These are phyloP conservation scores for Triplophysa rosa DNA, from an alignment of 2,113 vertebrate species.

Conservation along the genomic window DNA sequence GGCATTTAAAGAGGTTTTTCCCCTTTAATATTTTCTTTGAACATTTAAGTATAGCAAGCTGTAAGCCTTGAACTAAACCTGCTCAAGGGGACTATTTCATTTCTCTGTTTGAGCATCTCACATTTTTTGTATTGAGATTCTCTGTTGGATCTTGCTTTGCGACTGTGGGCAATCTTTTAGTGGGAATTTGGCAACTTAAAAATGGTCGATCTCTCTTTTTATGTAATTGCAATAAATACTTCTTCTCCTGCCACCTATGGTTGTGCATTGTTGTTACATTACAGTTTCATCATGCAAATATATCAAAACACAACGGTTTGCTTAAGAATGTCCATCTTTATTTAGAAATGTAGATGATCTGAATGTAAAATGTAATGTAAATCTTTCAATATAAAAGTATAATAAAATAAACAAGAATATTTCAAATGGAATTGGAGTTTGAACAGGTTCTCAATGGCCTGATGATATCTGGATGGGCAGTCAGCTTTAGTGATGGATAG, in stretches of 20 bases:
- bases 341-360: slow-evolving; percentile 69
- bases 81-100: too few relatives aligned
- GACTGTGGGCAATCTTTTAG: too few relatives aligned
- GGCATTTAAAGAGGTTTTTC: neutral
- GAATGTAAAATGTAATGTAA: slow-evolving; percentile 65
- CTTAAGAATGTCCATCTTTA: slow-evolving; percentile 70
- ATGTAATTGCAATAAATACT: neutral
- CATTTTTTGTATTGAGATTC: too few relatives aligned
- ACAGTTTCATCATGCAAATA: neutral
- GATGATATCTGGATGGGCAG: slow-evolving; percentile 38
- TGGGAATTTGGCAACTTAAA: too few relatives aligned
- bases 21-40: neutral
- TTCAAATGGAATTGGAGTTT: slow-evolving; percentile 57
- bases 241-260: neutral
- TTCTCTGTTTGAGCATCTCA: too few relatives aligned
- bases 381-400: slow-evolving; percentile 70
- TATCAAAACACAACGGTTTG: slow-evolving; percentile 18
- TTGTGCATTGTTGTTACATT: neutral
- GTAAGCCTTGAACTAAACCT: too few relatives aligned
- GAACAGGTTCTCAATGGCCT: slow-evolving; percentile 41
- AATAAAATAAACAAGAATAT: slow-evolving; percentile 67
- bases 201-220: too few relatives aligned
- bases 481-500: slow-evolving; percentile 35
- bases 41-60: too few relatives aligned
- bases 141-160: too few relatives aligned